phyloP scores from a whole-genome alignment of 2,797 vertebrate species.

The Melanotaenia boesemani region DNA sequence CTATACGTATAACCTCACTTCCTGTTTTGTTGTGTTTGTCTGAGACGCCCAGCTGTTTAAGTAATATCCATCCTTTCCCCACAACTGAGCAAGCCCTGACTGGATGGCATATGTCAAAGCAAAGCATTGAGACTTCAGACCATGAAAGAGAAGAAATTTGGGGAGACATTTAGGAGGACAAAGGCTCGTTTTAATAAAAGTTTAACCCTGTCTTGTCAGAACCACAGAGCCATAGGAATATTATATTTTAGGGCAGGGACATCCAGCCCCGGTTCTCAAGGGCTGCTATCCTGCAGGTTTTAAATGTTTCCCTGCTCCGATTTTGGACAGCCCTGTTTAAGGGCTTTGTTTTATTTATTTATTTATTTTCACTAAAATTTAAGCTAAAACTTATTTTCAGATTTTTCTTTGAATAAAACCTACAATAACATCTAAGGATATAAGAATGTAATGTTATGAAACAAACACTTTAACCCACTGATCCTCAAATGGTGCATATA shows the following conservation, averaged over 20 bases:
- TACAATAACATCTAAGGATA: not conserved
- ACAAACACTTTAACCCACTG: not conserved
- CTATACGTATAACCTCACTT: conserved; percentile 30
- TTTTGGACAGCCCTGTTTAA: not conserved
- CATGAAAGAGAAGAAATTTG: too few species aligned
- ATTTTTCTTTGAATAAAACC: not conserved
- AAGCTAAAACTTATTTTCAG: not conserved
- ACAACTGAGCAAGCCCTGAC: conserved; percentile 16
- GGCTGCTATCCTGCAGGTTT: not conserved
- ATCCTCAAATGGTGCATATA: too few species aligned
- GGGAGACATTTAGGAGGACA: not conserved
- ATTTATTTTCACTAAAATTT: not conserved
- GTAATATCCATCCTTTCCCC: conserved; percentile 44
- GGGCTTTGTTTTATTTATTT: not conserved
- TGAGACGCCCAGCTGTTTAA: conserved; percentile 35
- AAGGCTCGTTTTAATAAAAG: not conserved
- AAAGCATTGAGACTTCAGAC: conserved; percentile 9
- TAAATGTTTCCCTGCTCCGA: not conserved
- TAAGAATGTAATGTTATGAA: not conserved
- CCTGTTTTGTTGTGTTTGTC: conserved; percentile 24
- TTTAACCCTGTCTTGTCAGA: not conserved
- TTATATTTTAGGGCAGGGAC: not conserved
- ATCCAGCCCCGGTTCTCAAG: not conserved
- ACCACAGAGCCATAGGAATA: not conserved
- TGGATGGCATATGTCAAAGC: conserved; percentile 42